Evolutionary conservation across 2,113 vertebrate species (phyloP).

Genomic region (Antennarius striatus): DNA sequence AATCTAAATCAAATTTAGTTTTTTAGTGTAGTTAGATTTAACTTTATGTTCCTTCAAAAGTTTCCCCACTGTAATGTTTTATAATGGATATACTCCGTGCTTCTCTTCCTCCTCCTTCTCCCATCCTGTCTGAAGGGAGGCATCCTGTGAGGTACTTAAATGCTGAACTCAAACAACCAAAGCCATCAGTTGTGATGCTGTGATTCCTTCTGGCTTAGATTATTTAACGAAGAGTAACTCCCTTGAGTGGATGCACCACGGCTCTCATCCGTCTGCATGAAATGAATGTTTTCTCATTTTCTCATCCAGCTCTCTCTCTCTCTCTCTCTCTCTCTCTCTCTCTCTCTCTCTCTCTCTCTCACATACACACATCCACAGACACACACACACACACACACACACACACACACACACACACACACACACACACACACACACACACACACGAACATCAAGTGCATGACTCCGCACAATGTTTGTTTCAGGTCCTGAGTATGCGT

Average conservation of each 20-base stretch:
- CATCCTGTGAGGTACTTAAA: not conserved
- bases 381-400: no score
- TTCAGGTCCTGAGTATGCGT: not conserved
- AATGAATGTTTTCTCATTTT: not conserved
- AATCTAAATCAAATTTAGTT: no score
- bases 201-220: conserved; percentile 10
- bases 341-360: no score
- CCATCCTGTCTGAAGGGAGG: not conserved
- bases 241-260: conserved; percentile 11
- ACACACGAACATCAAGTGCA: not conserved
- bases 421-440: not conserved
- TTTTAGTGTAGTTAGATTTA: no score
- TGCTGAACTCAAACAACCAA: conserved; percentile 9
- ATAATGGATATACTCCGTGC: not conserved
- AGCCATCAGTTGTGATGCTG: not conserved
- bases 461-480: no score
- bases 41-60: not conserved
- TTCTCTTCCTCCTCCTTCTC: not conserved
- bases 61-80: not conserved
- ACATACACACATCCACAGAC: no score
- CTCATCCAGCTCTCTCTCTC: not conserved
- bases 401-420: no score
- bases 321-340: not conserved
- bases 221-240: conserved; percentile 12
- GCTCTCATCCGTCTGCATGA: conserved; percentile 13